Percentiles rank a stretch among this genome's conserved stretches.
These are phyloP conservation scores for Diachasma alloeum DNA, from an alignment of 1,140 invertebrate genomes.

Conservation along the genomic window DNA sequence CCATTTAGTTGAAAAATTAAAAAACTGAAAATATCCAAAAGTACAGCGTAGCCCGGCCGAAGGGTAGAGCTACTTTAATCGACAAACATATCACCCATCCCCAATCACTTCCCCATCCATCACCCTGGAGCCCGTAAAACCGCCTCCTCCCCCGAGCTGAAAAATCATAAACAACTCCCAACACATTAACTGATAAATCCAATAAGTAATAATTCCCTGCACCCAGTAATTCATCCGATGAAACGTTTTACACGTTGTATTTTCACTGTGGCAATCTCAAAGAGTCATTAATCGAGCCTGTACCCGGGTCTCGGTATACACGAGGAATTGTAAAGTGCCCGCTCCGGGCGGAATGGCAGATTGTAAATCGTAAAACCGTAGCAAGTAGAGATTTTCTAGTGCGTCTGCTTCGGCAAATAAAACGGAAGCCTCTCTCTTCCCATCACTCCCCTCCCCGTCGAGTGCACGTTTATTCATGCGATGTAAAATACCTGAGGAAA, in stretches of 20 bases:
- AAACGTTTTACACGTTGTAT: background rate
- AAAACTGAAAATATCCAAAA: no score
- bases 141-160: background rate
- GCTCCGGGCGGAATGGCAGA: background rate
- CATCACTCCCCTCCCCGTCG: background rate
- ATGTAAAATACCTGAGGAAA: conserved; percentile 8
- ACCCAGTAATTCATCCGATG: background rate
- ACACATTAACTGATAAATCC: background rate
- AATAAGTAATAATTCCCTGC: background rate
- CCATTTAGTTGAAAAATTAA: no score
- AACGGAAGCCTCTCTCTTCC: conserved; percentile 1
- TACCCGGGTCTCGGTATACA: background rate
- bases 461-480: background rate
- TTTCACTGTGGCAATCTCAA: background rate
- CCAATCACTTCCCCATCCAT: no score
- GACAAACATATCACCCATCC: no score
- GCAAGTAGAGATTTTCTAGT: conserved; percentile 1
- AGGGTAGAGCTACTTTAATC: no score
- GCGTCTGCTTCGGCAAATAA: background rate
- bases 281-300: conserved; percentile 9
- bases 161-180: background rate
- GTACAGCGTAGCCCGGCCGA: no score
- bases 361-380: conserved; percentile 7
- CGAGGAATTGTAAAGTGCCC: background rate
- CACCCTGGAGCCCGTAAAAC: background rate